Evolutionary conservation across 1,140 invertebrate genomes (phyloP), one percentile per base, ranked within the genome.

Genomic region (Tetramorium alpestre): DNA sequence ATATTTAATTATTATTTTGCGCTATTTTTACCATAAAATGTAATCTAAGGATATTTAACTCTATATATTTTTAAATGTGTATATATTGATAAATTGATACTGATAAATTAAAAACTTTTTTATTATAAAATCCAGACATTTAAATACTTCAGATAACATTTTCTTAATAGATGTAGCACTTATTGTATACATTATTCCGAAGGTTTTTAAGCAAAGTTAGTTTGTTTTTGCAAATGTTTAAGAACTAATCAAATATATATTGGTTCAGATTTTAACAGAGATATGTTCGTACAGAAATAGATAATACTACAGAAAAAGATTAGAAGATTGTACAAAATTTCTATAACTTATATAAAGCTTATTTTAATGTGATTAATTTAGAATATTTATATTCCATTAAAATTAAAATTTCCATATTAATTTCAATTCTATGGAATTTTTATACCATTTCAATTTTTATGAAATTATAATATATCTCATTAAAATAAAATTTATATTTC

Each of bases 121-220:
- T 28, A 28, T 28, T 28, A 33, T 33, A 33, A 33, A 33, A 56
- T 13, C 18, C 10, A 41, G 10, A 56, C 22, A 47, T 60, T 60
- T n/a, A 47, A 33, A 60, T 76, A 60, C 1, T 16, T 60, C 3
- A 44, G 7, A 58, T 60, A n/a, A 28, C 1, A 16, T 11, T 72
- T 72, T 54, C 18, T 33, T 4, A 49, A n/a, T 5, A 25, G 16
- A 60, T 76, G 13, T 58, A 38, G 28, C 10, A 16, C 13, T 77
- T 33, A 28, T 77, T 77, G 22, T 76, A 60, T 76, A 47, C 16
- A 41, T 33, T 16, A 38, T 77, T 1, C 16, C 62, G 56, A 77
- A 77, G 16, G 16, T 44, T 41, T 44, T 41, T 25, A 28, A 28
- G 22, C 0, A 41, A 4, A 7, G n/a, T 60, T 60, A 60, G 16